Percentiles rank a stretch among this genome's conserved stretches.
Evolutionary conservation across 1,140 invertebrate genomes (phyloP).

Genomic region (Drosophila fuyamai): DNA sequence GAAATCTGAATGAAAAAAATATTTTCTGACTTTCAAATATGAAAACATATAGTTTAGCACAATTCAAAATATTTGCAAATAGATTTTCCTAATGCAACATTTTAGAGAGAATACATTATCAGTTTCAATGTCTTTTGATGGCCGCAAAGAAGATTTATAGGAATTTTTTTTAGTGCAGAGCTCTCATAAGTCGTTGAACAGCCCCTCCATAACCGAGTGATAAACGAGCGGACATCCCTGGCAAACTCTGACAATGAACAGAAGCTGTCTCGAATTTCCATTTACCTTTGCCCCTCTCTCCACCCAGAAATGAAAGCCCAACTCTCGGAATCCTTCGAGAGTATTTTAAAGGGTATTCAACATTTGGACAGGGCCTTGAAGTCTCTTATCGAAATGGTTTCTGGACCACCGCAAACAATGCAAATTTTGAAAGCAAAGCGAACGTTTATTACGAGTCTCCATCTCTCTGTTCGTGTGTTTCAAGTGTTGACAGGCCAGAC

Average conservation of each 20-base stretch:
- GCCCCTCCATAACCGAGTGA: constrained; percentile 18
- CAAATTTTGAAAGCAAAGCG: constrained; percentile 75
- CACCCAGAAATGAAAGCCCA: constrained; percentile 3
- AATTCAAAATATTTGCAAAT: too few species aligned
- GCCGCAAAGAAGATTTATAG: too few species aligned
- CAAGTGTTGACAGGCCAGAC: constrained; percentile 59
- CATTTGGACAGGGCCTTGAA: constrained; percentile 24
- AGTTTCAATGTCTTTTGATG: too few species aligned
- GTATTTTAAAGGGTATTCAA: constrained; percentile 37
- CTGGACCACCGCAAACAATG: constrained; percentile 71
- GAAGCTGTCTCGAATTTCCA: constrained; percentile 29
- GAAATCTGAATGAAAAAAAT: too few species aligned
- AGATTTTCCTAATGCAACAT: too few species aligned
- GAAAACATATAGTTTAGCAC: too few species aligned
- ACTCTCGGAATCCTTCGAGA: constrained; percentile 8
- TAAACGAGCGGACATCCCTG: constrained; percentile 8
- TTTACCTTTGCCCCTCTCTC: constrained; percentile 25
- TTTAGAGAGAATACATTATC: too few species aligned
- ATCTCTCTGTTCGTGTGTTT: constrained; percentile 18
- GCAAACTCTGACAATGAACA: constrained; percentile 17
- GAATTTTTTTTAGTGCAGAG: neutral
- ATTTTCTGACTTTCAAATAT: too few species aligned
- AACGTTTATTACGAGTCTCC: constrained; percentile 48
- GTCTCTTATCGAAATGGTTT: constrained; percentile 59
- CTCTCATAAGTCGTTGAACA: constrained; percentile 1